Conservation (phyloP, 2,113 vertebrate genomes). For the Ondatra zibethicus region DNA sequence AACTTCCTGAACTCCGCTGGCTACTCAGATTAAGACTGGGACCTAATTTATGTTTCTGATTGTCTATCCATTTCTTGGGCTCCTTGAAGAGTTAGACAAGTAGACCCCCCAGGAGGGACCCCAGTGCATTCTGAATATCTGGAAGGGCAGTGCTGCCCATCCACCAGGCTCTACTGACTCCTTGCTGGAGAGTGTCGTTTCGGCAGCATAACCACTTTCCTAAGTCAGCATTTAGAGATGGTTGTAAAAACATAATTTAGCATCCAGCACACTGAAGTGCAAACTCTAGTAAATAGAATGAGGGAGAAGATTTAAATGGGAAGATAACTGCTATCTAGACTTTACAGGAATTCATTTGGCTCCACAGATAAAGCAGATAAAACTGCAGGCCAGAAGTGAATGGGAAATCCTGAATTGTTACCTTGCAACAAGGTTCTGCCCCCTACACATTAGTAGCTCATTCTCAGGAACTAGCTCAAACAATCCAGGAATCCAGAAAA, state of each 20-base stretch:
- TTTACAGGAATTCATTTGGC: constrained; percentile 84
- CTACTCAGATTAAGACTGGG: neutral
- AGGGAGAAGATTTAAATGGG: constrained; percentile 84
- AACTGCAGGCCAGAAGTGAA: constrained; percentile 65
- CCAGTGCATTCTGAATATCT: fast-evolving
- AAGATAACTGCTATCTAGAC: constrained; percentile 82
- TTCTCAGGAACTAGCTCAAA: neutral
- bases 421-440: constrained; percentile 64
- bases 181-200: neutral
- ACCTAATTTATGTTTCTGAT: neutral
- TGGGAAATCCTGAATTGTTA: constrained; percentile 80
- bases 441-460: constrained; percentile 5
- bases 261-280: constrained; percentile 64
- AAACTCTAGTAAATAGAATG: constrained; percentile 83
- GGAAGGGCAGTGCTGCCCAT: fast-evolving
- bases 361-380: constrained; percentile 82
- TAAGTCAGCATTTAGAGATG: constrained; percentile 65
- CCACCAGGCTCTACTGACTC: neutral
- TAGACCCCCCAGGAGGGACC: neutral
- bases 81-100: neutral
- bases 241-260: constrained; percentile 82
- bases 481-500: constrained; percentile 40
- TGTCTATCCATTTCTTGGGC: neutral
- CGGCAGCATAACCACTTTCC: constrained; percentile 37
- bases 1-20: neutral